Evolutionary conservation across 2,888 invertebrate species (phyloP).

Genomic region (Ommatoiulus sabulosus): DNA sequence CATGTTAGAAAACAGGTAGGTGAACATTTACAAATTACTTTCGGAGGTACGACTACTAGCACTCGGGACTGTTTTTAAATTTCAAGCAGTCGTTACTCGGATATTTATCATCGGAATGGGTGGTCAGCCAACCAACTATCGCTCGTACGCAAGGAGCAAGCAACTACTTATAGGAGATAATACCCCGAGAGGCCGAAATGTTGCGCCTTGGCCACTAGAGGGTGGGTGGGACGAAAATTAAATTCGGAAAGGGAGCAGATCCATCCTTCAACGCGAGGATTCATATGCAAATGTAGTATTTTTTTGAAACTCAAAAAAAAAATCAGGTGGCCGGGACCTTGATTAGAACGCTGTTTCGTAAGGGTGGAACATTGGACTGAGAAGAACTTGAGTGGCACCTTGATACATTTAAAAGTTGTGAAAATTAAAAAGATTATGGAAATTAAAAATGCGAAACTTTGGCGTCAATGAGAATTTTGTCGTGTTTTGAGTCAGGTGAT

Average conservation of each 20-base stretch:
- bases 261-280: conserved; percentile 32
- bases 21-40: conserved; percentile 56
- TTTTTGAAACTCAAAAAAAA: not conserved
- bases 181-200: conserved; percentile 1
- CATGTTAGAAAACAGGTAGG: conserved; percentile 54
- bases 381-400: too few relatives aligned
- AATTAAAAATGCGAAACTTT: too few relatives aligned
- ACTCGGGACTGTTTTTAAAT: conserved; percentile 45
- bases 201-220: conserved; percentile 37
- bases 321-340: not conserved
- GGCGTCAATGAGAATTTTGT: too few relatives aligned
- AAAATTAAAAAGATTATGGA: too few relatives aligned
- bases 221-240: conserved; percentile 23
- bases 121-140: conserved; percentile 35
- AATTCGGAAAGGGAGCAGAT: not conserved
- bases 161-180: conserved; percentile 46
- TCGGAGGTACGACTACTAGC: conserved; percentile 48
- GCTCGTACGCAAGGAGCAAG: not conserved
- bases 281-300: not conserved
- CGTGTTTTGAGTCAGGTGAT: too few relatives aligned
- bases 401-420: too few relatives aligned
- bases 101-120: conserved; percentile 56
- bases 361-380: too few relatives aligned
- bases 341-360: not conserved
- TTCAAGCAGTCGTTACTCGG: conserved; percentile 52